A percentile compares a stretch with the other conserved stretches of the same genome.
phyloP scores from a whole-genome alignment of 2,797 vertebrate species.

The Salmo trutta region DNA sequence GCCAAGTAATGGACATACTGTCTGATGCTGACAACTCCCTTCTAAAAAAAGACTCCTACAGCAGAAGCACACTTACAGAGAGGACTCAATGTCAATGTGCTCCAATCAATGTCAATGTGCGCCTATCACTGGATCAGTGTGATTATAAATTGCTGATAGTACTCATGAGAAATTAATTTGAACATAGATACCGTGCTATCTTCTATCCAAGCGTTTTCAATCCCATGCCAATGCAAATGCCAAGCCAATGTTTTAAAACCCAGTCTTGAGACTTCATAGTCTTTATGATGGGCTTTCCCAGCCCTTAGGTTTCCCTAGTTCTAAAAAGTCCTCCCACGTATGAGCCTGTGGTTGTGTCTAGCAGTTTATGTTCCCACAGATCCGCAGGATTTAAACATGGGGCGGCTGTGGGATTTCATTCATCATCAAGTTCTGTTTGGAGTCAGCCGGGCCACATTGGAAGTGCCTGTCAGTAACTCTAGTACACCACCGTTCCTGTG shows the following conservation, averaged over 20 bases:
- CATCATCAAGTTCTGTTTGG: neutral
- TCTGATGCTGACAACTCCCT: neutral
- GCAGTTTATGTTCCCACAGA: neutral
- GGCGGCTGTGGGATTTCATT: neutral
- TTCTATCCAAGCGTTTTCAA: neutral
- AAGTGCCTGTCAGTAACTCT: neutral
- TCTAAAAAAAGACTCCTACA: too few relatives aligned
- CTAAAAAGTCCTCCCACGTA: neutral
- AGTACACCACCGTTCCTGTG: neutral
- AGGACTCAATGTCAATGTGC: too few relatives aligned
- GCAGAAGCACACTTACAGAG: too few relatives aligned
- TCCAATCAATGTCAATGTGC: too few relatives aligned
- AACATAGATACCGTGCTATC: too few relatives aligned
- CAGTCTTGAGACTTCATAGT: neutral
- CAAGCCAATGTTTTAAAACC: neutral
- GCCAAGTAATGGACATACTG: neutral
- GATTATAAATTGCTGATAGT: too few relatives aligned
- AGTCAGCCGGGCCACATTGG: neutral
- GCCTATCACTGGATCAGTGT: too few relatives aligned
- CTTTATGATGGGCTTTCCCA: neutral
- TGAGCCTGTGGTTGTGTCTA: neutral
- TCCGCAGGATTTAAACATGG: neutral
- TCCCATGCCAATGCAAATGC: too few relatives aligned
- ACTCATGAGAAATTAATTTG: too few relatives aligned
- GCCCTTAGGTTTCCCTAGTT: neutral